Conservation (phyloP, 2,113 vertebrate species). For the Anoura caudifer region DNA sequence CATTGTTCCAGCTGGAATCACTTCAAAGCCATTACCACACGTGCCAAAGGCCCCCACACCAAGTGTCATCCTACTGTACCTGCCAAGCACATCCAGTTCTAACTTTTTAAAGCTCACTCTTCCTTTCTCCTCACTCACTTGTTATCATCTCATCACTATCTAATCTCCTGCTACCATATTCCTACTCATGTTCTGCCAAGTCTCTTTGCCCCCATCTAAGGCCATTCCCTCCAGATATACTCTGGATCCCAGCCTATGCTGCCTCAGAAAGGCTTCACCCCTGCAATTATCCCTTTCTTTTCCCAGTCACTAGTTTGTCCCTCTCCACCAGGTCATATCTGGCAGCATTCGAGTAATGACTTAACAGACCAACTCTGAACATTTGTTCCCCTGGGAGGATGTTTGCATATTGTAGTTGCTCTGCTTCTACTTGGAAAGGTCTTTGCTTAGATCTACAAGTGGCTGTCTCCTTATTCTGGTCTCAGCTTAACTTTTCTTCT, state of each 20-base stretch:
- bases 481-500: neutral
- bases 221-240: neutral
- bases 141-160: neutral
- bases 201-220: neutral
- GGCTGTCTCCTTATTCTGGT: neutral
- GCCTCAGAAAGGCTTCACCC: neutral
- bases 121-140: neutral
- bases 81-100: neutral
- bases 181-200: neutral
- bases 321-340: neutral
- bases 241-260: neutral
- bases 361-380: neutral
- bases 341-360: neutral
- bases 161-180: neutral
- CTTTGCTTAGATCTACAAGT: neutral
- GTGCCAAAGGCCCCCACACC: neutral
- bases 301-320: neutral
- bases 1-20: neutral
- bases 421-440: neutral
- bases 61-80: neutral
- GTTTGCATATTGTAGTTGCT: neutral
- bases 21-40: neutral
- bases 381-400: neutral
- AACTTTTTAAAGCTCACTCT: neutral
- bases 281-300: neutral